Base-by-base conservation (phyloP, 2,113 vertebrate genomes). In the Cynocephalus volans region DNA sequence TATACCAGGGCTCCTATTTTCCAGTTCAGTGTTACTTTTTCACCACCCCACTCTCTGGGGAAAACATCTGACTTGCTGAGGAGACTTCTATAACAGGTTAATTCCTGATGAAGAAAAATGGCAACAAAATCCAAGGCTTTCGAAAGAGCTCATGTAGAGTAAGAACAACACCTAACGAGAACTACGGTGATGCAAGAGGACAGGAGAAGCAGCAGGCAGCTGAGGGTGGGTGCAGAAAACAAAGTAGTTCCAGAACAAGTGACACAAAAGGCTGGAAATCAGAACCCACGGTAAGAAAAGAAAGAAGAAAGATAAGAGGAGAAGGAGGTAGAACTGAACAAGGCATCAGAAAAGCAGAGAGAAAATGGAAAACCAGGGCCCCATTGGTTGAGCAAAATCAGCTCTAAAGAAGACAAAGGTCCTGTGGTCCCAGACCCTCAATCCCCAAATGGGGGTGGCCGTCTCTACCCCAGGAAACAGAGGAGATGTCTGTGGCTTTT, bases 401-500 rank as follows among this genome's bases (percentile, higher is more conserved):
- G 62, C 18, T n/a, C 60, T 70, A 54, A 23, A 70, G 56, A 12
- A 73, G 21, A 36, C 33, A 31, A 48, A 89, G 6, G 9, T 54
- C 48, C 45, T 17, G 5, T 0, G 3, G 56, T 1, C 54, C 12
- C 58, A 75, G 54, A 85, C 5, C 41, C 45, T 50, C 28, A 9
- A 0, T 6, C 13, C 36, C 14, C 33, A 21, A 0, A 33, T 45
- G 56, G 26, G 5, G 19, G 2, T 0, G 4, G 64, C 56, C 31
- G 7, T 31, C 62, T 41, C 28, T 36, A 45, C 11, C 14, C 58
- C 31, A 56, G 45, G 48, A 65, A 48, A n/a, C 4, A 18, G 6
- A 33, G 14, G n/a, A n/a, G 14, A 45, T 0, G 0, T 11, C 7
- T 36, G 6, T 19, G 17, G 28, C 11, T 11, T 52, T 8, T 64